phyloP scores from a whole-genome alignment of 30 jellyfish, hydroid and myxozoan genomes.

The Hydractinia echinata region DNA sequence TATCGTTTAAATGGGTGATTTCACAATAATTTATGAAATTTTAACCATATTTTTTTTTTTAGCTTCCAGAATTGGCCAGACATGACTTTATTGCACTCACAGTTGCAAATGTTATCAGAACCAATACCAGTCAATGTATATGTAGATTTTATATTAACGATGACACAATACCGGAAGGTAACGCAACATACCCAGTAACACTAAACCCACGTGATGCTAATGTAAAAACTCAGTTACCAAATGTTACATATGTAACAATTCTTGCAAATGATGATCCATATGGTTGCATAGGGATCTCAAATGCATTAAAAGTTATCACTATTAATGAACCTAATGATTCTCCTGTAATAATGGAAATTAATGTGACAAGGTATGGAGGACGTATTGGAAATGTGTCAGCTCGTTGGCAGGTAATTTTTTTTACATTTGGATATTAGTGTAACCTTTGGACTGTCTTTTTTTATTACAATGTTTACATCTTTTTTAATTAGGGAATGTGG shows the following conservation, averaged over 20 bases:
- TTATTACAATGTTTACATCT: no score
- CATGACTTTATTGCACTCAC: background rate
- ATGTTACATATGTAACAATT: slow-evolving; percentile 48
- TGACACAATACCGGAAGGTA: slow-evolving; percentile 74
- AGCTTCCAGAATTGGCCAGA: background rate
- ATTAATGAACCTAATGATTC: background rate
- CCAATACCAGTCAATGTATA: background rate
- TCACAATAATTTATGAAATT: background rate
- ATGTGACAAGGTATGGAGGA: slow-evolving; percentile 65
- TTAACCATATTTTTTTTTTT: background rate
- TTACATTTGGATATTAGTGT: background rate
- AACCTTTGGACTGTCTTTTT: background rate
- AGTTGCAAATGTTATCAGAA: background rate
- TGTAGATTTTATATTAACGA: slow-evolving; percentile 60
- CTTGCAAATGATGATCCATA: slow-evolving; percentile 89
- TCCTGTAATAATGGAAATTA: slow-evolving; percentile 7
- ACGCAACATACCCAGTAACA: slow-evolving; percentile 53
- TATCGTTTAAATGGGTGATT: background rate
- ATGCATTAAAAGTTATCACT: background rate
- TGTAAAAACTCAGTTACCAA: slow-evolving; percentile 39
- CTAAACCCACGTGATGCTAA: slow-evolving; percentile 28
- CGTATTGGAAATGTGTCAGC: slow-evolving; percentile 46
- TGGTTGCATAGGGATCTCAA: slow-evolving; percentile 68
- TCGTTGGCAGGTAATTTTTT: slow-evolving; percentile 61
- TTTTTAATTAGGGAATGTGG: no score